Conservation (phyloP, 2,113 vertebrate species). For the Elaphurus davidianus region DNA sequence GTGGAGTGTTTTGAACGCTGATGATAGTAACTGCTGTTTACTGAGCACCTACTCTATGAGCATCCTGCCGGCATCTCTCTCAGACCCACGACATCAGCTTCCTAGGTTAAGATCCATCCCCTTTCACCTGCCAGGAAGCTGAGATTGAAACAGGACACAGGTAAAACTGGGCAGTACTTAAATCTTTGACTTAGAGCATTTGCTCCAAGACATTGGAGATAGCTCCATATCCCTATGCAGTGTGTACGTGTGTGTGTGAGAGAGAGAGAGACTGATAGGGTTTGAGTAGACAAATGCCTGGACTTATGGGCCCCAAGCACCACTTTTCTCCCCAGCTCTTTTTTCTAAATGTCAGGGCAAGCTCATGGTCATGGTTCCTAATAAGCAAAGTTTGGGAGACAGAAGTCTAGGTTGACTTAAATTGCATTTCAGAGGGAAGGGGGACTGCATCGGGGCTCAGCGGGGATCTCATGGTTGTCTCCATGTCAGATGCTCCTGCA, state of each 20-base stretch:
- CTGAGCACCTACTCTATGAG: background rate
- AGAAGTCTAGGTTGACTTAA: background rate
- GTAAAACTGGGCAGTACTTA: background rate
- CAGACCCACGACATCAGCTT: background rate
- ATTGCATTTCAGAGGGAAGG: background rate
- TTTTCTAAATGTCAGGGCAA: background rate
- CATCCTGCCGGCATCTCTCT: background rate
- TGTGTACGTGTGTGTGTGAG: background rate
- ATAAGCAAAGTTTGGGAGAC: background rate
- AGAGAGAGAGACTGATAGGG: too few relatives aligned
- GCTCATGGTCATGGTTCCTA: background rate
- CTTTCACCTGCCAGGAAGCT: background rate
- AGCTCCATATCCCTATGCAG: background rate
- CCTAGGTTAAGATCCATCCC: background rate
- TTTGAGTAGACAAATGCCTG: background rate
- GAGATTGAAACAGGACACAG: background rate
- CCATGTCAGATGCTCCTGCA: accelerated
- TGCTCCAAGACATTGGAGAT: background rate
- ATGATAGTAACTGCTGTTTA: background rate
- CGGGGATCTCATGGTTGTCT: background rate
- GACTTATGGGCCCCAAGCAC: background rate
- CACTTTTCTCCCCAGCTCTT: background rate
- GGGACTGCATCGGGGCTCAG: accelerated
- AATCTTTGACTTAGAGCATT: background rate
- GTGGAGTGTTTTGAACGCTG: background rate